Evolutionary conservation across 92 coral and sea anemone species (phyloP), one percentile per base, ranked within the genome.

Genomic region (Galaxea fascicularis): DNA sequence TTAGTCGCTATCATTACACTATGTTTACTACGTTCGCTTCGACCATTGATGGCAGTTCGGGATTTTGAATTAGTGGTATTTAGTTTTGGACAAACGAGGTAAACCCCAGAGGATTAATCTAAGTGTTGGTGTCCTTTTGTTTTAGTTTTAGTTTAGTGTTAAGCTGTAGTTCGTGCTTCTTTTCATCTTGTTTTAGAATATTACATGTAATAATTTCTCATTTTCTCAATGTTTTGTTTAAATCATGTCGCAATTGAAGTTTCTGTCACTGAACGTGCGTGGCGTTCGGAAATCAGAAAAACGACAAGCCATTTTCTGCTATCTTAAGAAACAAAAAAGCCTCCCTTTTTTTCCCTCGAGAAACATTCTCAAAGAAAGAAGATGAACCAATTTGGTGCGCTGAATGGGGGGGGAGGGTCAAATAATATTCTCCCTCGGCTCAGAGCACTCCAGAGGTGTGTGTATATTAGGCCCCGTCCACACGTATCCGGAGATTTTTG

Each of bases 61-160:
- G n/a, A n/a, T 63, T 63, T 63, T 63, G 68, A 28, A 28, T 63
- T 63, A 28, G 16, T 22, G 8, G 68, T 24, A 9, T 21, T 63
- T 12, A 63, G 30, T 24, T 22, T 63, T 22, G 68, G 68, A 63
- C 6, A 17, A 28, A 63, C 31, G 68, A 22, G 68, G 68, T 63
- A 22, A 63, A 63, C 29, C 68, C 68, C 68, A 63, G 68, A 63
- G 29, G 68, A 63, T 6, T 63, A 63, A 63, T 26, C 6, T 35
- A 35, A 35, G 41, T 35, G 41, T 35, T 35, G 6, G 6, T 35
- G 41, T 35, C 41, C 41, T 63, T 63, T 24, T 22, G 68, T 22
- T 49, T 49, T 49, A 49, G 54, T 49, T 49, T 49, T 49, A 49
- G 54, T 35, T 49, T 49, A 49, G 54, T 49, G 54, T 49, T 49